Base-by-base conservation (phyloP, 2,888 invertebrate genomes). In the Aelia acuminata region DNA sequence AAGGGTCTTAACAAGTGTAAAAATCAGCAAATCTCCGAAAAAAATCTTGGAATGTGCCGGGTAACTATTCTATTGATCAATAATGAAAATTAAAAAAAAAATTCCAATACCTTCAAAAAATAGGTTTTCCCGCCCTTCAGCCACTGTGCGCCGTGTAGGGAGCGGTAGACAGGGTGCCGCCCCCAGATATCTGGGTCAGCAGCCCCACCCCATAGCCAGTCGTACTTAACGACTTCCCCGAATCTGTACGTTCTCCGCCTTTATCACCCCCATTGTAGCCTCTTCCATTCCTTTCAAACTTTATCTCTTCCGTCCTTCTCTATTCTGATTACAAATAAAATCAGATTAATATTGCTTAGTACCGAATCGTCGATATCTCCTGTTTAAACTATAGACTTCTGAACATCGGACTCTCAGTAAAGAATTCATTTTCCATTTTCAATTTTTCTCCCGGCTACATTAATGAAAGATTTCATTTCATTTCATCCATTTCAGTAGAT, bases 161-260 rank as follows among this genome's bases (percentile, higher is more conserved):
- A 5, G 8, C 39, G 35, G 49, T 49, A 85, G 85, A 85, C 85
- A 8, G 85, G 43, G 85, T 31, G 85, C 85, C 85, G 85, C 85
- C 85, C 85, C 85, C 85, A 85, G 85, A 49, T 85, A 85, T 50
- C 85, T 85, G 53, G 85, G 85, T 85, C 85, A 85, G 85, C 50
- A 48, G 85, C 85, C 53, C 85, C 85, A 85, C 85, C 85, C 85
- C 85, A 22, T 7, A 47, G 48, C 50, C n/a, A 80, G 43, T 43
- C 85, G 50, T 47, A 85, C 85, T 84, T 70, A 35, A 70, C 63
- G 63, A 70, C 63, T 70, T 31, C 22, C 18, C 63, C 1, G 63
- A 70, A 70, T 70, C 63, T 8, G 3, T 70, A 70, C 63, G 7
- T 70, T 70, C 35, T 35, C 63, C 35, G 18, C 63, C 35, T 70